Evolutionary conservation across 2,797 vertebrate species (phyloP).

Genomic region (Thunnus albacares): DNA sequence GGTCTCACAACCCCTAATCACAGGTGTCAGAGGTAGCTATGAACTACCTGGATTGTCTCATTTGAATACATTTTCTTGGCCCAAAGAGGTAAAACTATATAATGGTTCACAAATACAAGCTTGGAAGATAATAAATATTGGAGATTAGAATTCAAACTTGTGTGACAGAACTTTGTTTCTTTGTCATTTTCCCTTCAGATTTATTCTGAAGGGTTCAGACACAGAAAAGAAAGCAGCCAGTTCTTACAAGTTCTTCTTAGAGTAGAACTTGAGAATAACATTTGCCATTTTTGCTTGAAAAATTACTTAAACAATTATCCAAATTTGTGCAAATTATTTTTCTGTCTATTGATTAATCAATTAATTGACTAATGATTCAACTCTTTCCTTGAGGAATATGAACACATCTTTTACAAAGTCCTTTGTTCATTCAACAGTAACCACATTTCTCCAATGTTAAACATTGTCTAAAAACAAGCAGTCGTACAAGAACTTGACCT

Average conservation of each 20-base stretch:
- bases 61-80: background rate
- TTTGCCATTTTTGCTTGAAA: too few relatives aligned
- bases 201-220: too few relatives aligned
- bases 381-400: background rate
- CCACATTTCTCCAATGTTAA: background rate
- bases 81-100: too few relatives aligned
- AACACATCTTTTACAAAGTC: background rate
- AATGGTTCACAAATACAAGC: too few relatives aligned
- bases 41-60: background rate
- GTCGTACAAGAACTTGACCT: background rate
- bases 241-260: too few relatives aligned
- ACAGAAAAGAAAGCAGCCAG: too few relatives aligned
- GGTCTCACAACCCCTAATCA: background rate
- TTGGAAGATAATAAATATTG: too few relatives aligned
- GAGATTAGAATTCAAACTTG: too few relatives aligned
- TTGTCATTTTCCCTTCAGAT: too few relatives aligned
- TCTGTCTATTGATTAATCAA: background rate
- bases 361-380: background rate
- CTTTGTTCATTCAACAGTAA: background rate
- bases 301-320: too few relatives aligned
- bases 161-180: background rate
- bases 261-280: too few relatives aligned
- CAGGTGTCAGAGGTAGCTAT: background rate
- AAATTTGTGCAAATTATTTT: background rate
- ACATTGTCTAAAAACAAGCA: too few relatives aligned